Conservation (phyloP, 2,888 invertebrate species). For the Dione vanillae region DNA sequence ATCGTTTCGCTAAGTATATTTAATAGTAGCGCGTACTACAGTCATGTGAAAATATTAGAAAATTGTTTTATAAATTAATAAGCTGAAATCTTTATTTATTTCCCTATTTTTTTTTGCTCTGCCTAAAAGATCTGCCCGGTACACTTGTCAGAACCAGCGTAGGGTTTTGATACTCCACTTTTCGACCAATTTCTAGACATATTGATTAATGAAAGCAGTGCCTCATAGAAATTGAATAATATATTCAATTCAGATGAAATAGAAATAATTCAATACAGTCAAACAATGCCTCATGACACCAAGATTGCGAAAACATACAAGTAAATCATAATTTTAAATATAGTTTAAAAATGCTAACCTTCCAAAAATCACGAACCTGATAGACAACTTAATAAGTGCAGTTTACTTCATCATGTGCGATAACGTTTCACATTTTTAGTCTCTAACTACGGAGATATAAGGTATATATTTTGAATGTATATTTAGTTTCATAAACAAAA, state of each 20-base stretch:
- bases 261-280: background rate
- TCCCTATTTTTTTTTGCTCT: background rate
- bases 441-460: slow-evolving; percentile 28
- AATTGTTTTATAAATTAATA: slow-evolving; percentile 40
- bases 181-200: too few relatives aligned
- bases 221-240: too few relatives aligned
- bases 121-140: too few relatives aligned
- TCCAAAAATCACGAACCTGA: slow-evolving; percentile 69
- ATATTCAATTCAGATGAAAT: too few relatives aligned
- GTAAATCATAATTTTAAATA: background rate
- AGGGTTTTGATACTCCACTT: too few relatives aligned
- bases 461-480: slow-evolving; percentile 18
- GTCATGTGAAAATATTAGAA: slow-evolving; percentile 46
- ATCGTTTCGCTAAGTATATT: slow-evolving; percentile 52
- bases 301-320: background rate
- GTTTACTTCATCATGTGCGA: slow-evolving; percentile 28
- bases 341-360: slow-evolving; percentile 56
- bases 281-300: background rate
- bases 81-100: background rate
- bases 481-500: slow-evolving; percentile 60
- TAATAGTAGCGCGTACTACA: slow-evolving; percentile 43
- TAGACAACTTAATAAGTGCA: slow-evolving; percentile 30
- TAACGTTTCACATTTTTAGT: slow-evolving; percentile 1
- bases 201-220: too few relatives aligned
- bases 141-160: too few relatives aligned